Evolutionary conservation across 2,113 vertebrate species (phyloP).

Genomic region (Prionailurus bengalensis): DNA sequence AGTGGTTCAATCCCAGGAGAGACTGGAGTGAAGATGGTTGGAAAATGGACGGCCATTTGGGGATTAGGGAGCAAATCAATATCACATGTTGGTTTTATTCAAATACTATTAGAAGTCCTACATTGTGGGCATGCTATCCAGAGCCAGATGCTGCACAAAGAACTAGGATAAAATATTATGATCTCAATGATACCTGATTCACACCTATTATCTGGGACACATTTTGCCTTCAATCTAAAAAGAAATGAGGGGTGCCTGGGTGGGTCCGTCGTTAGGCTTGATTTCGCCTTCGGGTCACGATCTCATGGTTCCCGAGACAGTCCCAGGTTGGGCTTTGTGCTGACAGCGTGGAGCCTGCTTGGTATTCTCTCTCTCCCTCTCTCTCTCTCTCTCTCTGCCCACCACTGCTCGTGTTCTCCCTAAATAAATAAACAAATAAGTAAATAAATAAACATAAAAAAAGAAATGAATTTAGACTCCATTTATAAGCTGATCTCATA

Average conservation of each 20-base stretch:
- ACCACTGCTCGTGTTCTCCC: too few relatives aligned
- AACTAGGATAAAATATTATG: not conserved
- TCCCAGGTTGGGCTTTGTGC: too few relatives aligned
- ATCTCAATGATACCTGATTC: not conserved
- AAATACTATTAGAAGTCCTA: not conserved
- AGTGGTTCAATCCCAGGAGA: not conserved
- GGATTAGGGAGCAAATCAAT: not conserved
- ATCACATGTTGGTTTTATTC: not conserved
- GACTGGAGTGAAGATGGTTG: not conserved
- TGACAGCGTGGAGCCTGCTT: too few relatives aligned
- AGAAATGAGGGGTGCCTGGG: not conserved
- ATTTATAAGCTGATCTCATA: constrained; percentile 8
- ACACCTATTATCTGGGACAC: not conserved
- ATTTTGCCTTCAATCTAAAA: not conserved
- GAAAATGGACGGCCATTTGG: not conserved
- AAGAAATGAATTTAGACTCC: not conserved
- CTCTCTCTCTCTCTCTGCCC: too few relatives aligned
- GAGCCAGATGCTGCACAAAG: not conserved
- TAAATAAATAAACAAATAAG: too few relatives aligned
- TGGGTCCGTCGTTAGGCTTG: too few relatives aligned
- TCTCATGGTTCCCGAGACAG: too few relatives aligned
- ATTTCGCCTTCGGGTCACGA: too few relatives aligned
- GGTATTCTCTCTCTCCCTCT: too few relatives aligned
- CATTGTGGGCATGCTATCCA: not conserved
- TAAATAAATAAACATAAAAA: not conserved